Percentiles rank a stretch among this genome's conserved stretches.
These are phyloP conservation scores for Dendrocopos noguchii DNA, from an alignment of 2,113 vertebrate genomes.

Conservation along the genomic window DNA sequence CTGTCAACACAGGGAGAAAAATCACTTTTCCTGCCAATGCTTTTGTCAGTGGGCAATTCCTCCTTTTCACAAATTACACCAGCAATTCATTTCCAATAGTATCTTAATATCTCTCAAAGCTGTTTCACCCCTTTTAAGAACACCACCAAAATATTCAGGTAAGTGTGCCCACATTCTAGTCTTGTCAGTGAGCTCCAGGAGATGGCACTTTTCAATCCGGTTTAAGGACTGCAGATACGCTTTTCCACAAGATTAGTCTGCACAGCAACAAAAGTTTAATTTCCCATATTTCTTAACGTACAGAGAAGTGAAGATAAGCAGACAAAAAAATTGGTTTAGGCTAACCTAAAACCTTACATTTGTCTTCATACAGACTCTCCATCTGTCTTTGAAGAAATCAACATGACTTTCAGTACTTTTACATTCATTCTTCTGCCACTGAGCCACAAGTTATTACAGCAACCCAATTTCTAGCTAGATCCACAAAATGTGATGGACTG, in stretches of 20 bases:
- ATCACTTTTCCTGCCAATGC: not conserved
- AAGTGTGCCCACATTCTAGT: not conserved
- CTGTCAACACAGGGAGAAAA: not conserved
- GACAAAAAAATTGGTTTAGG: not conserved
- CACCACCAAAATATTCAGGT: not conserved
- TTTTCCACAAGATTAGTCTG: not conserved
- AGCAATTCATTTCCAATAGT: not conserved
- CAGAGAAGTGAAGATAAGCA: not conserved
- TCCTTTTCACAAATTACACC: not conserved
- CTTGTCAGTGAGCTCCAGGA: not conserved
- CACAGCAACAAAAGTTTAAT: not conserved
- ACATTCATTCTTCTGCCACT: not conserved
- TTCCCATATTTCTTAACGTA: not conserved
- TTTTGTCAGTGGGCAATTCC: not conserved
- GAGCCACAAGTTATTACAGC: not conserved
- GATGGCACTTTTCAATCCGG: accelerated
- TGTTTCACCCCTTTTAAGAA: not conserved
- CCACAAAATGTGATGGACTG: not conserved
- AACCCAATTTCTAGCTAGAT: not conserved
- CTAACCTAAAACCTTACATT: not conserved
- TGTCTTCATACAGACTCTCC: not conserved
- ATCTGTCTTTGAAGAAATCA: not conserved
- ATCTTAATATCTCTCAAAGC: not conserved
- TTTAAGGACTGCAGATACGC: not conserved
- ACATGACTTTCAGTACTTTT: not conserved